phyloP scores from a whole-genome alignment of 2,797 vertebrate species.

The Malacoctenus gilli region DNA sequence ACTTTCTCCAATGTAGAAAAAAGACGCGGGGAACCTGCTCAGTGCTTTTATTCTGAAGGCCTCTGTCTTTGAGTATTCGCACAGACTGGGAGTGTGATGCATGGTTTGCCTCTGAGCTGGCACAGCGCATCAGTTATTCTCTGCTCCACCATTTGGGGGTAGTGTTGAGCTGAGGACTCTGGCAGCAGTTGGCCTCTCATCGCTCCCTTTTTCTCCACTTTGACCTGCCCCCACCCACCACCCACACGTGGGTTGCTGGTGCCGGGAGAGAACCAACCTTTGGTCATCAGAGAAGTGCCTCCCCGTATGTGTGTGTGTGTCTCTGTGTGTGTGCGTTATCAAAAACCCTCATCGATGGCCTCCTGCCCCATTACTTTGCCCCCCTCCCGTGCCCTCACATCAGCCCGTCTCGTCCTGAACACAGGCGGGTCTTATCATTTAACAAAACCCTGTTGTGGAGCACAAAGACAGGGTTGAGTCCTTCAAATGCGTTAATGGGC shows the following conservation, averaged over 20 bases:
- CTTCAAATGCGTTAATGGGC: constrained; percentile 27
- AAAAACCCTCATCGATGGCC: constrained; percentile 48
- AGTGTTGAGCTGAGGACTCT: constrained; percentile 71
- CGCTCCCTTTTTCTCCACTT: not conserved
- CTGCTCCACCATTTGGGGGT: constrained; percentile 70
- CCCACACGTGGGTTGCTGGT: constrained; percentile 42
- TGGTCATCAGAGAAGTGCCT: constrained; percentile 35
- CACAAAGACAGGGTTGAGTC: constrained; percentile 22
- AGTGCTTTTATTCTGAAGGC: too few relatives aligned
- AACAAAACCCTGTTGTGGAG: constrained; percentile 52
- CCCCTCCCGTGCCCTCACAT: not conserved
- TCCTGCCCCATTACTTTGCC: constrained; percentile 10
- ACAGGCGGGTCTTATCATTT: constrained; percentile 32
- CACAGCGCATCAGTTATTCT: constrained; percentile 2
- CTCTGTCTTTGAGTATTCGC: too few relatives aligned
- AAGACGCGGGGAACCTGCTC: too few relatives aligned
- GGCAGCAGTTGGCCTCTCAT: not conserved
- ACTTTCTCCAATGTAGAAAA: too few relatives aligned
- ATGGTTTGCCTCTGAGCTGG: too few relatives aligned
- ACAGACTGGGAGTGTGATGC: constrained; percentile 3
- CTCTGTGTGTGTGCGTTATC: constrained; percentile 35
- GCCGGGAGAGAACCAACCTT: constrained; percentile 17
- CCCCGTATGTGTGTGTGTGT: constrained; percentile 6
- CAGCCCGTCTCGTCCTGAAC: constrained; percentile 10
- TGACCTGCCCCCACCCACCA: constrained; percentile 33